Evolutionary conservation across 2,797 vertebrate genomes (phyloP).

Genomic region (Poeciliopsis turneri): DNA sequence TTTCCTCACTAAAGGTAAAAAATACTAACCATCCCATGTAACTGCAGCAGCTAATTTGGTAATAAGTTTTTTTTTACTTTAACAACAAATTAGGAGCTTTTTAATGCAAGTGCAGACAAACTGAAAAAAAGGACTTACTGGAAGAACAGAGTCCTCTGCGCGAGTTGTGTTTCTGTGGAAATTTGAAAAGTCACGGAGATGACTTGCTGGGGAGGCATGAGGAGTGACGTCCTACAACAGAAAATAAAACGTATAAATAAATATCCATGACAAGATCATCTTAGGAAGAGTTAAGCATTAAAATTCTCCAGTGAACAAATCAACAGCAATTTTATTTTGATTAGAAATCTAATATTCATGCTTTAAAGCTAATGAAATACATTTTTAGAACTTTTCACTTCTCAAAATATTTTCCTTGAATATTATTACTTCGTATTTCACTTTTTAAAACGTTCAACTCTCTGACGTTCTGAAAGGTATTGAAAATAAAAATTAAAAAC

Average conservation of each 20-base stretch:
- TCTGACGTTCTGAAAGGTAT: background rate
- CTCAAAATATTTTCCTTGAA: background rate
- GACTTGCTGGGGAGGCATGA: conserved; percentile 37
- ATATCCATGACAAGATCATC: background rate
- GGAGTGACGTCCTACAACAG: conserved; percentile 51
- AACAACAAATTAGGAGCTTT: background rate
- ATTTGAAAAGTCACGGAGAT: conserved; percentile 57
- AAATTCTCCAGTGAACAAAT: background rate
- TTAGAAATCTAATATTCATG: background rate
- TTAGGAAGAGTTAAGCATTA: background rate
- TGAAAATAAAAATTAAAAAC: background rate
- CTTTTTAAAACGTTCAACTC: background rate
- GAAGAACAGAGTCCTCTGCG: conserved; percentile 77
- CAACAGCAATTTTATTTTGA: background rate
- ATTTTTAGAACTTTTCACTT: background rate
- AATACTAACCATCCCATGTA: background rate
- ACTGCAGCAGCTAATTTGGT: background rate
- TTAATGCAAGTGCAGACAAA: background rate
- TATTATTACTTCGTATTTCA: too few relatives aligned
- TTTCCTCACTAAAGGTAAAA: background rate
- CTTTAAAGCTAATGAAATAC: background rate
- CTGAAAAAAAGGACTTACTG: conserved; percentile 64
- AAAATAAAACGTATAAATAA: background rate
- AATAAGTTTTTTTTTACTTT: background rate
- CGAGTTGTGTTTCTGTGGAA: conserved; percentile 77